A percentile compares a stretch with the other conserved stretches of the same genome.
phyloP scores from a whole-genome alignment of 2,113 vertebrate species.

The Heteronetta atricapilla region DNA sequence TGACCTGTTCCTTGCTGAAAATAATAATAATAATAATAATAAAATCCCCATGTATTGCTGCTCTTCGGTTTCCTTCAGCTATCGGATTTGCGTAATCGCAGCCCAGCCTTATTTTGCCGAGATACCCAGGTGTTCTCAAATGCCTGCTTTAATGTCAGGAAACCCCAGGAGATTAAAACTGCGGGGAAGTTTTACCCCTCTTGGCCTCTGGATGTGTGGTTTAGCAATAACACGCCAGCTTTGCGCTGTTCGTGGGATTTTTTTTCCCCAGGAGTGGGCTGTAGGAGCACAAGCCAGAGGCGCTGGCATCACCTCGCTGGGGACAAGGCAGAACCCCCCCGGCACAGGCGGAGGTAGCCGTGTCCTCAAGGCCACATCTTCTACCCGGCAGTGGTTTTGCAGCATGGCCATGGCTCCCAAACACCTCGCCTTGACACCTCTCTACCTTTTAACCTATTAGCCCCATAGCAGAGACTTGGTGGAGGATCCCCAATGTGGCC shows the following conservation, averaged over 20 bases:
- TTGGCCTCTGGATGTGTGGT: neutral
- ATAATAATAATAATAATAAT: too few relatives aligned
- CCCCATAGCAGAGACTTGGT: neutral
- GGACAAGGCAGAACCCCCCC: neutral
- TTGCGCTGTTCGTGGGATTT: neutral
- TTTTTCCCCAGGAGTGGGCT: neutral
- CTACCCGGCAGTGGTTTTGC: accelerated
- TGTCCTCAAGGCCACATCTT: neutral
- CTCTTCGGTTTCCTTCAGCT: neutral
- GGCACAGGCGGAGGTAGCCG: neutral
- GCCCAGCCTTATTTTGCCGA: neutral
- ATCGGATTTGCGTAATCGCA: constrained; percentile 41
- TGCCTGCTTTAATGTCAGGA: constrained; percentile 4
- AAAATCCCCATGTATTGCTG: neutral
- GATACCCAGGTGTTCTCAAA: constrained; percentile 30
- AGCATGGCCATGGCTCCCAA: accelerated
- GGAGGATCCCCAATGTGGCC: accelerated
- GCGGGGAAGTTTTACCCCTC: neutral
- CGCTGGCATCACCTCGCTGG: accelerated
- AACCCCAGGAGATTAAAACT: constrained; percentile 6
- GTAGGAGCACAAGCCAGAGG: neutral
- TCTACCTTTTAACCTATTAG: accelerated
- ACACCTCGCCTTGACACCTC: neutral
- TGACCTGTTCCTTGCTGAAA: neutral
- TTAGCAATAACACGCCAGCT: neutral